Conservation (phyloP, 2,888 invertebrate genomes). For the Andrena minutula region DNA sequence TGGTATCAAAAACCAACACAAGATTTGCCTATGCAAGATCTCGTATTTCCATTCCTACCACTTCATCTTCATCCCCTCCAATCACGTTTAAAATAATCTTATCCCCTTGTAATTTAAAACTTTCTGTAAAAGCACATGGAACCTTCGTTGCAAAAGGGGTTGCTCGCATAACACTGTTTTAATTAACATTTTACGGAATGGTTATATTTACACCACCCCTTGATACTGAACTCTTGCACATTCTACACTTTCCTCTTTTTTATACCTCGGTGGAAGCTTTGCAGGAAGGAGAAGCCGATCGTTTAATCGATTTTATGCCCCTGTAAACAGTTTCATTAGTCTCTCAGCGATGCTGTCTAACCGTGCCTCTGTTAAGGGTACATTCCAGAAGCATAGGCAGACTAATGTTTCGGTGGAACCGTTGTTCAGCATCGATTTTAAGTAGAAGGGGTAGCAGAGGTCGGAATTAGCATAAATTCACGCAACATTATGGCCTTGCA, state of each 20-base stretch:
- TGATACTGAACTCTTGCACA: constrained; percentile 11
- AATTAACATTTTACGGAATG: background rate
- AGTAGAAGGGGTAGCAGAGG: constrained; percentile 7
- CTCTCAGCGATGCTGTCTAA: constrained; percentile 25
- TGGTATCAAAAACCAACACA: no score
- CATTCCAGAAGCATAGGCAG: background rate
- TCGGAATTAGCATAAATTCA: constrained; percentile 45
- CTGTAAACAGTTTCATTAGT: constrained; percentile 27
- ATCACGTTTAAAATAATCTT: no score
- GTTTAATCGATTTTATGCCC: constrained; percentile 43
- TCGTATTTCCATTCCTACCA: no score
- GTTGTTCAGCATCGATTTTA: constrained; percentile 24
- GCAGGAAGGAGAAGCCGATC: constrained; percentile 17
- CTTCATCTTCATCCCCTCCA: no score
- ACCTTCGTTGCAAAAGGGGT: background rate
- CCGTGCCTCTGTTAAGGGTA: background rate
- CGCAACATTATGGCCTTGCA: constrained; percentile 23
- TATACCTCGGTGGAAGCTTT: background rate
- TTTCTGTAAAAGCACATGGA: background rate
- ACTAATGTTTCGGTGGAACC: constrained; percentile 41
- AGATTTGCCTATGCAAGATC: no score
- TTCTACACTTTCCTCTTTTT: constrained; percentile 1
- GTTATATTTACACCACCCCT: constrained; percentile 4
- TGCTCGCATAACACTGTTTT: background rate
- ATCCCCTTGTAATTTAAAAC: no score